Base-by-base conservation (phyloP, 2,113 vertebrate species). In the Passer montanus region DNA sequence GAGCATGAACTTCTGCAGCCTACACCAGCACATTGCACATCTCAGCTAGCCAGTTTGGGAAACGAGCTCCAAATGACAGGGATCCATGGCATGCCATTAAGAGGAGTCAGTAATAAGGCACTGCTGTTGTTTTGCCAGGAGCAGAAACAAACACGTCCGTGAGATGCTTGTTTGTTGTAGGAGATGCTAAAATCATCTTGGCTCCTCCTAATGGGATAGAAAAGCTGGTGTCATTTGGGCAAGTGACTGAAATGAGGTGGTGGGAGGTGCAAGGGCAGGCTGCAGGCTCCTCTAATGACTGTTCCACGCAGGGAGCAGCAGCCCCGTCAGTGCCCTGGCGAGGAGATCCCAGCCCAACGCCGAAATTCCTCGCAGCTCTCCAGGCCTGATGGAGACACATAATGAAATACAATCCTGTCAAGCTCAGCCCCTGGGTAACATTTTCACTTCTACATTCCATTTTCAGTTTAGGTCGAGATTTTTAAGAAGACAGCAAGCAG, bases 401-500 rank as follows among this genome's bases (percentile, higher is more conserved):
- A 97, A 98, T 97, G 98, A 98, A 98, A 98, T 95, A 93, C 97
- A 96, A 94, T 83, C 93, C 98, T 97, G 97, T 96, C 84, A 95
- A 95, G 96, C 96, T 84, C 83, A 92, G 98, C 98, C 97, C 98
- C 95, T 97, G 98, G 98, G 98, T 98, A 98, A 97, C 98, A 97
- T 98, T 98, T 97, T 92, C 98, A 96, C 97, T 98, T 96, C 98
- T 95, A 97, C 97, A 98, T 98, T 97, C 98, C 98, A 98, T 98
- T 98, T 98, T 97, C 97, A 96, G 98, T 98, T 98, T 97, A 98
- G 98, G 98, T 98, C 96, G 98, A 98, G 98, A 97, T 98, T 98
- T 98, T 98, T 97, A 98, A 98, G 98, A 98, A 98, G 98, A 98
- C 98, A 98, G 98, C 98, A 98, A 98, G 98, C 98, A 98, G 98